These are phyloP conservation scores for Daktulosphaira vitifoliae DNA, from an alignment of 1,140 invertebrate species.

Conservation along the genomic window DNA sequence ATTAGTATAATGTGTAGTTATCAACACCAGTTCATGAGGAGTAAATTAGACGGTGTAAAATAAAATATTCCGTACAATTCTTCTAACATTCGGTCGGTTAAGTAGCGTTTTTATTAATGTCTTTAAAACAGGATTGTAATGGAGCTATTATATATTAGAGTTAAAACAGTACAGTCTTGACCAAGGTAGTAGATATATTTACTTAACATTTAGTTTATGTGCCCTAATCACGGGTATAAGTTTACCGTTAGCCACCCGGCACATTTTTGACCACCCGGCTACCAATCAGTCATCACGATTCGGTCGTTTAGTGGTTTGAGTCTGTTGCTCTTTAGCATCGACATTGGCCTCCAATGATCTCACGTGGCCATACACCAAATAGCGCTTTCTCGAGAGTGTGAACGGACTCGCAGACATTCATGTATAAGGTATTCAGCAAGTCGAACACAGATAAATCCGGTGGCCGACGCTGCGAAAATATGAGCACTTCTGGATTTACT, in stretches of 20 bases:
- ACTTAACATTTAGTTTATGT: too few relatives aligned
- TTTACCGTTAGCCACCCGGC: background rate
- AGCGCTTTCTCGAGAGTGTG: background rate
- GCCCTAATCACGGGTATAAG: too few relatives aligned
- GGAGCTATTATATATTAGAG: too few relatives aligned
- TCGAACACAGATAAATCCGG: conserved; percentile 14
- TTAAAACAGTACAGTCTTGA: too few relatives aligned
- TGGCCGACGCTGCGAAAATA: background rate
- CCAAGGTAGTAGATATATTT: too few relatives aligned
- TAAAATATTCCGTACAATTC: too few relatives aligned
- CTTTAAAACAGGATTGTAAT: too few relatives aligned
- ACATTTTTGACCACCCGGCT: background rate
- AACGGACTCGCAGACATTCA: background rate
- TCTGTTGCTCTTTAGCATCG: background rate
- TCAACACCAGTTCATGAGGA: too few relatives aligned
- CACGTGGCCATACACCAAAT: conserved; percentile 1
- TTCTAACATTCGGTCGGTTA: too few relatives aligned
- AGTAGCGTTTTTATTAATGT: too few relatives aligned
- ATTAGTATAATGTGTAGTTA: too few relatives aligned
- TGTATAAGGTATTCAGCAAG: conserved; percentile 4
- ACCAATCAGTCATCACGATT: background rate
- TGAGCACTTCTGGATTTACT: conserved; percentile 23
- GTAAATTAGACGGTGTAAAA: too few relatives aligned
- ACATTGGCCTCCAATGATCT: background rate
- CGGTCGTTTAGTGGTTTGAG: background rate